Base-by-base conservation (phyloP, 1,140 invertebrate genomes). In the Tribolium castaneum region DNA sequence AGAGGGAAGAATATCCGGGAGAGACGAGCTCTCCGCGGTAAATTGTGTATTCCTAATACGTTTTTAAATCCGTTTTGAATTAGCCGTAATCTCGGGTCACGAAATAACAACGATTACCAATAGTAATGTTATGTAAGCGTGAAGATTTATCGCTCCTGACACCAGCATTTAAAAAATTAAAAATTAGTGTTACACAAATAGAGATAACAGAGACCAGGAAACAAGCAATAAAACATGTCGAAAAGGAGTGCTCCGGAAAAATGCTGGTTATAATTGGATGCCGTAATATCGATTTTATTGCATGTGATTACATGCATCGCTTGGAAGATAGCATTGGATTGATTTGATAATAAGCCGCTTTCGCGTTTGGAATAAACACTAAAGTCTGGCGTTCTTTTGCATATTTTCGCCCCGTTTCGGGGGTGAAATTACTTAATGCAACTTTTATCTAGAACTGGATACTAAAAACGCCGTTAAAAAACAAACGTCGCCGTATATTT, bases 401-500 rank as follows among this genome's bases (percentile, higher is more conserved):
- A 66, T 66, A 66, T 35, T 66, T 66, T 25, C 56, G 22, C 19
- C 56, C 22, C 3, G 1, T 66, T 66, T 14, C 25, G 34, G 13
- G 59, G 59, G 59, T 66, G 30, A 12, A 66, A 66, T 66, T 66
- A 66, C 59, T 66, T 66, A 66, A 30, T 66, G 59, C 34, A 35
- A 66, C 59, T 66, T 66, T 66, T 39, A 66, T 66, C 59, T 39
- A 30, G 30, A 66, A 66, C 13, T 66, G 59, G 59, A 39, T 66
- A 66, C 13, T 66, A 66, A 66, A 66, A 66, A 66, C 6, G 30
- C 59, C 59, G 59, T 66, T 66, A 66, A 66, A 66, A 66, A 66
- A 66, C 59, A 66, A 66, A 66, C 59, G 59, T 66, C 59, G 59
- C 59, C 30, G 59, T 66, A 66, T 66, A 66, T 66, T 66, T 62